These are phyloP conservation scores for Echinometra lucunter DNA, from an alignment of 53 echinoderm and acorn worm genomes.

Conservation along the genomic window DNA sequence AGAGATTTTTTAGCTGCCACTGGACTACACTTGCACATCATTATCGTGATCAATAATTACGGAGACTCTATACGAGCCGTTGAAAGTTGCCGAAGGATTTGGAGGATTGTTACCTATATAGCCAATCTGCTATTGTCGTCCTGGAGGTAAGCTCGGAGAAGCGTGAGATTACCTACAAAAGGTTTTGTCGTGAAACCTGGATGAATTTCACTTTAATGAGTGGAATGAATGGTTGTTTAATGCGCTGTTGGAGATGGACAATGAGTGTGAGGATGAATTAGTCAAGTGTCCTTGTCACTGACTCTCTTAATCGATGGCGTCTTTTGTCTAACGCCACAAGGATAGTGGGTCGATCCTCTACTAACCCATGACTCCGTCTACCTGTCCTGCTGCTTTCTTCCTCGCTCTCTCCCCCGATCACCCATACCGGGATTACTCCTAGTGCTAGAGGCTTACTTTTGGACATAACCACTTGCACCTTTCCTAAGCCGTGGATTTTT, in stretches of 20 bases:
- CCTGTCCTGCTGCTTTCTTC: background rate
- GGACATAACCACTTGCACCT: slow-evolving; percentile 40
- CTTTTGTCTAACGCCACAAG: slow-evolving; percentile 16
- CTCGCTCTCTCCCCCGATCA: background rate
- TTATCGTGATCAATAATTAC: background rate
- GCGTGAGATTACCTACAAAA: background rate
- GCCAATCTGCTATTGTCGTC: background rate
- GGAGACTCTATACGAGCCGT: background rate
- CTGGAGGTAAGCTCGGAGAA: background rate
- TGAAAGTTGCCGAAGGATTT: background rate
- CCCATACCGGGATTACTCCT: background rate
- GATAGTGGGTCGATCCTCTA: background rate
- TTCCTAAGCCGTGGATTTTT: background rate
- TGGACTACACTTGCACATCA: background rate
- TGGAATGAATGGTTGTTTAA: background rate
- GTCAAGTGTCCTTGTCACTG: background rate
- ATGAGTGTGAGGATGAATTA: slow-evolving; percentile 32
- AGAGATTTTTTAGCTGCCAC: background rate
- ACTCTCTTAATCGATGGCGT: background rate
- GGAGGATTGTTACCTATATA: background rate
- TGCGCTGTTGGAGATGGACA: background rate
- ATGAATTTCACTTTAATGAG: slow-evolving; percentile 23
- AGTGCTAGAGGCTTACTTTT: background rate
- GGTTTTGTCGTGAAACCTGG: background rate
- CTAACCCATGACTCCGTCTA: background rate